Evolutionary conservation across 2,113 vertebrate genomes (phyloP), one percentile per base, ranked within the genome.

Genomic region (Grammomys surdaster): DNA sequence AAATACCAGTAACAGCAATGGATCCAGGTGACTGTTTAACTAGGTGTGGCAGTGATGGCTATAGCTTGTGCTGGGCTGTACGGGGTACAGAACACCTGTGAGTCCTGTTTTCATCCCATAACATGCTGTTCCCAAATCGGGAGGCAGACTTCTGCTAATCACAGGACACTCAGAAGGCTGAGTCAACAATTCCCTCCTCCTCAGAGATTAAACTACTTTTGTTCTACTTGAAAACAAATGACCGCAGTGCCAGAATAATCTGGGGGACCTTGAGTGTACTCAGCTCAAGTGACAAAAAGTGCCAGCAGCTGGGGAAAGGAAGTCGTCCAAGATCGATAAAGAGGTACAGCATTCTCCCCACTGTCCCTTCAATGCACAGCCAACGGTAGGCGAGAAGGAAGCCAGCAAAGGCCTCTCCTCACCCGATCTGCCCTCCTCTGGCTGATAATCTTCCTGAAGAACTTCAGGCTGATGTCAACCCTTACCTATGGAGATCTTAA

Each of bases 171-270:
- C 12, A 72, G 88, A 92, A 86, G 85, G 54, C 63, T 69, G 69
- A 92, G 67, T 89, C 33, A 76, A 94, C 86, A 94, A 96, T 96
- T 87, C 22, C 43, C 43, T 80, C 73, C 24, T 84, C 73, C 56
- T 78, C 46, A 84, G 73, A 93, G 87, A 91, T 48, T 78, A 69
- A 89, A 63, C 51, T 54, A 86, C 31, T 72, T 58, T 7, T 80
- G 51, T 58, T 89, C 76, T 90, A 33, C 28, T 46, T 80, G 81
- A 48, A 84, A 95, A 82, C 73, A 89, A 77, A 92, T 63, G 2
- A 58, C 14, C 73, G 75, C 60, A 40, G 40, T 58, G 51, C 86
- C 85, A 90, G n/a, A 58, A 72, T 90, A 76, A 73, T 54, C 56
- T 54, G 40, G 67, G 77, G 73, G 85, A 87, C 90, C 65, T 72